Evolutionary conservation across 2,113 vertebrate species (phyloP).

Genomic region (Oxygymnocypris stewartii): DNA sequence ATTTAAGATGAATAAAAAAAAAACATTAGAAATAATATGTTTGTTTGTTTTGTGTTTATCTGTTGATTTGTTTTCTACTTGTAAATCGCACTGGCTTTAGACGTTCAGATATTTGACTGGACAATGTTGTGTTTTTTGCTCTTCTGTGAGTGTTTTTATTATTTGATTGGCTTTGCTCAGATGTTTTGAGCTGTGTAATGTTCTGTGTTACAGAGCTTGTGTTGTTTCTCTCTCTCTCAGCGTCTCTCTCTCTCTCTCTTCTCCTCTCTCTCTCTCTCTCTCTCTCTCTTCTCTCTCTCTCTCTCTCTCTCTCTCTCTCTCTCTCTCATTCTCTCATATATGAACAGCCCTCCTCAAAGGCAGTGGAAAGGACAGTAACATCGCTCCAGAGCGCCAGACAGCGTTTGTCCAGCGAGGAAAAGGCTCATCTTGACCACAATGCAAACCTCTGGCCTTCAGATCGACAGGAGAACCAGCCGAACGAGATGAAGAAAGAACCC

Average conservation of each 20-base stretch:
- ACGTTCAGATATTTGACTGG: not conserved
- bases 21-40: no score
- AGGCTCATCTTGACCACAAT: constrained; percentile 58
- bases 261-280: no score
- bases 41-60: no score
- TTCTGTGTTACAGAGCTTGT: not conserved
- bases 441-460: constrained; percentile 57
- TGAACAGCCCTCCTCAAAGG: constrained; percentile 64
- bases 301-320: no score
- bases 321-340: no score
- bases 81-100: not conserved
- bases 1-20: no score
- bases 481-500: not conserved
- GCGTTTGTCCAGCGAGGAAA: constrained; percentile 36
- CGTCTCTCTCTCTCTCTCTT: no score
- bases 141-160: not conserved
- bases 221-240: constrained; percentile 27
- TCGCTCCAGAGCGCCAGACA: constrained; percentile 47
- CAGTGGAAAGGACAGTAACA: constrained; percentile 59
- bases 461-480: not conserved
- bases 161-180: not conserved
- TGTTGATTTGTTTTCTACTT: not conserved
- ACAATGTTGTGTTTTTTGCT: not conserved
- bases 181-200: not conserved
- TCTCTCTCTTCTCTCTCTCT: no score